Conservation (phyloP, 92 coral and sea anemone species). For the Montipora capitata region DNA sequence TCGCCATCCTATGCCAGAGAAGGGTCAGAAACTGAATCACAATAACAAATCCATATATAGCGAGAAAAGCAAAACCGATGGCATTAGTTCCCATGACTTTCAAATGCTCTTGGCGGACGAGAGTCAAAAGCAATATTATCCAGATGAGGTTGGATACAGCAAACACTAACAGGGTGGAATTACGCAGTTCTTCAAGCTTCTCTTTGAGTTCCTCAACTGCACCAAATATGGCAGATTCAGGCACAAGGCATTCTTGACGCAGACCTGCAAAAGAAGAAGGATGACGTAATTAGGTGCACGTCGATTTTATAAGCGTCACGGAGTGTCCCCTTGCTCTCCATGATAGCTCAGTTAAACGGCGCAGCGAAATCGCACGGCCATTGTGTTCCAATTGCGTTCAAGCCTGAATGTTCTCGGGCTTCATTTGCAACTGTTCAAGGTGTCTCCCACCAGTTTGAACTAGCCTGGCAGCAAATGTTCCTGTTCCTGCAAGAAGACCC, state of each 20-base stretch:
- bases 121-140: conserved; percentile 80
- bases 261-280: conserved; percentile 43
- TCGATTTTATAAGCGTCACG: no score
- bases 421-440: no score
- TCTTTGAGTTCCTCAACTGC: conserved; percentile 92
- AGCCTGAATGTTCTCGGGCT: no score
- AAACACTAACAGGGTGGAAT: conserved; percentile 70
- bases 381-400: no score
- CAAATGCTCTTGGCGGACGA: conserved; percentile 62
- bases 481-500: no score
- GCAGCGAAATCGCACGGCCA: no score
- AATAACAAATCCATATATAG: conserved; percentile 80
- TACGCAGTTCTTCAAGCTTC: conserved; percentile 94
- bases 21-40: conserved; percentile 88
- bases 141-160: conserved; percentile 84
- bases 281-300: no score
- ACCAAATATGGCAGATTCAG: conserved; percentile 95
- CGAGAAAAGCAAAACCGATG: conserved; percentile 88
- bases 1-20: conserved; percentile 90
- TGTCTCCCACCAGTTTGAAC: no score
- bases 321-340: no score
- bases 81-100: conserved; percentile 79
- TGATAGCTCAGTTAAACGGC: no score
- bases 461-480: no score
- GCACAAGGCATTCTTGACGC: conserved; percentile 87